Percentiles rank a stretch among this genome's conserved stretches.
These are phyloP conservation scores for Trilocha varians DNA, from an alignment of 2,888 invertebrate species.

Conservation along the genomic window DNA sequence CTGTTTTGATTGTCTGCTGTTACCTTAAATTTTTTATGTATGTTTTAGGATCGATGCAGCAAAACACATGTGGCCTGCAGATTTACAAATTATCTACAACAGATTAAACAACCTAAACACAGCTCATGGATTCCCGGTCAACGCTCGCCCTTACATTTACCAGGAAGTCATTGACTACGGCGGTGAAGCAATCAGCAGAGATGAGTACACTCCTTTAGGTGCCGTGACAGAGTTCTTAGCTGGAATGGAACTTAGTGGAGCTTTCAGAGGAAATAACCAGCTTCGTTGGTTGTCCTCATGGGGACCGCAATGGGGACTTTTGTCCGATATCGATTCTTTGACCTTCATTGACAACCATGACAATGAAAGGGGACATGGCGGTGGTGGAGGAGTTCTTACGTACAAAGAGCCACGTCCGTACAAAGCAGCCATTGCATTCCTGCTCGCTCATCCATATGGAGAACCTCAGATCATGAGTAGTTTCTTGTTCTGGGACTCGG, in stretches of 20 bases:
- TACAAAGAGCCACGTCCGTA: slow-evolving; percentile 78
- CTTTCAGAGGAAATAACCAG: slow-evolving; percentile 61
- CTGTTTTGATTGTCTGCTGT: no score
- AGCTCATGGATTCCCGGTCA: slow-evolving; percentile 74
- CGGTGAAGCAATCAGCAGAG: slow-evolving; percentile 56
- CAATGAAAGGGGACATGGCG: slow-evolving; percentile 80
- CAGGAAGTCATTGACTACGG: slow-evolving; percentile 85
- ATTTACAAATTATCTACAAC: slow-evolving; percentile 77
- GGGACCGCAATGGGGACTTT: slow-evolving; percentile 78
- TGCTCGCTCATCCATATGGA: slow-evolving; percentile 88
- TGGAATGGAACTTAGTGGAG: slow-evolving; percentile 58
- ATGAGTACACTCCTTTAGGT: slow-evolving; percentile 70
- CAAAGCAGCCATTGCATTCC: slow-evolving; percentile 86
- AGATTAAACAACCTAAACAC: slow-evolving; percentile 75
- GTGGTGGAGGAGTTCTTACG: slow-evolving; percentile 71
- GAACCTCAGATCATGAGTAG: slow-evolving; percentile 90
- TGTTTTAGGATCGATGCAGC: slow-evolving; percentile 79
- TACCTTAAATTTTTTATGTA: no score
- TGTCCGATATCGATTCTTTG: slow-evolving; percentile 68
- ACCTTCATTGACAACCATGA: slow-evolving; percentile 90
- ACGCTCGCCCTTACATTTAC: slow-evolving; percentile 78
- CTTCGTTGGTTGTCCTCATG: slow-evolving; percentile 75
- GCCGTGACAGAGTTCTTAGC: slow-evolving; percentile 79
- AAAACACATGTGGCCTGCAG: slow-evolving; percentile 85
- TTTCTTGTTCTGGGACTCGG: slow-evolving; percentile 77